Percentiles rank a stretch among this genome's conserved stretches.
phyloP scores from a whole-genome alignment of 2,888 invertebrate genomes.

The Pristionchus maxplancki region DNA sequence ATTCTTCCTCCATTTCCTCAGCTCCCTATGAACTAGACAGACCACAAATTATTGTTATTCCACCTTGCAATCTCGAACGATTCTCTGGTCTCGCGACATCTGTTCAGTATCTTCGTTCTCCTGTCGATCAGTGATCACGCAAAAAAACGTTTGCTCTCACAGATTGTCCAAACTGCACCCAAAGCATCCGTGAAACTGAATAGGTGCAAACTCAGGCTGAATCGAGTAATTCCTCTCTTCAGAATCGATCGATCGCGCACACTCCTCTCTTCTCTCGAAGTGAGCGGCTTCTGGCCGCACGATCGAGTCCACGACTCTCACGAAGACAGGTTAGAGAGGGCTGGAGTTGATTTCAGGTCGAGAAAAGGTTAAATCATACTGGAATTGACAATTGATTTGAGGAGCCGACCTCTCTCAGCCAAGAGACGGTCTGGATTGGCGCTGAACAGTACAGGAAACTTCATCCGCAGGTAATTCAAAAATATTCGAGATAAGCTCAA shows the following conservation, averaged over 20 bases:
- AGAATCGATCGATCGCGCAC: slow-evolving; percentile 67
- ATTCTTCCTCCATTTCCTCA: background rate
- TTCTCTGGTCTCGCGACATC: too few species aligned
- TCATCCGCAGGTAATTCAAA: slow-evolving; percentile 72
- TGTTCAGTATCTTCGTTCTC: too few species aligned
- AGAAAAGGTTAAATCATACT: background rate
- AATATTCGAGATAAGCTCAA: background rate
- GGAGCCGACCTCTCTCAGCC: slow-evolving; percentile 53
- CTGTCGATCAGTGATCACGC: too few species aligned
- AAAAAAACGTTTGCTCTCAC: too few species aligned
- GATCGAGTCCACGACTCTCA: slow-evolving; percentile 66
- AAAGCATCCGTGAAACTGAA: too few species aligned
- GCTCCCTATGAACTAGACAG: background rate
- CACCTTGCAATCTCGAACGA: too few species aligned
- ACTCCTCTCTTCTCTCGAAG: slow-evolving; percentile 74
- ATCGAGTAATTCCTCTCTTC: too few species aligned
- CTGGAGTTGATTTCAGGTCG: background rate
- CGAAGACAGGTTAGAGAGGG: slow-evolving; percentile 58
- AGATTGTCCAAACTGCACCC: too few species aligned
- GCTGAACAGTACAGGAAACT: slow-evolving; percentile 72
- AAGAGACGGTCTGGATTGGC: slow-evolving; percentile 76
- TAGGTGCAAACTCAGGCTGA: too few species aligned
- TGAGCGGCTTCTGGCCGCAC: slow-evolving; percentile 75
- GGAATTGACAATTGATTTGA: background rate
- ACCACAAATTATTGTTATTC: background rate